These are phyloP conservation scores for Junonia oenone DNA, from an alignment of 2,888 invertebrate species.

Conservation along the genomic window DNA sequence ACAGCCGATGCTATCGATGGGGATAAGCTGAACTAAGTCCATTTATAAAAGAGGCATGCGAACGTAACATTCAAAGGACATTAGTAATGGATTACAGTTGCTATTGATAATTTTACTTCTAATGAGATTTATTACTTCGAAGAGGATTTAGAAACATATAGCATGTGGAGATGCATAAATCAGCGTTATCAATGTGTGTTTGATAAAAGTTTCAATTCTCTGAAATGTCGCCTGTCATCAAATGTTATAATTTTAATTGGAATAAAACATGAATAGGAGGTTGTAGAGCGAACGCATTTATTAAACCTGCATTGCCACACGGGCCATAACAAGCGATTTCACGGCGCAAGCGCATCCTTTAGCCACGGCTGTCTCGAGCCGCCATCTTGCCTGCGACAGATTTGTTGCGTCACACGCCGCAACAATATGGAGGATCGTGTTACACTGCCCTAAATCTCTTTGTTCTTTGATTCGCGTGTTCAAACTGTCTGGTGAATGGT, in stretches of 20 bases:
- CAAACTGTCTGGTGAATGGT: constrained; percentile 39
- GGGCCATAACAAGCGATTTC: constrained; percentile 65
- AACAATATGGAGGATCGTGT: constrained; percentile 66
- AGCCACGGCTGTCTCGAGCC: constrained; percentile 69
- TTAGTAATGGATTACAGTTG: constrained; percentile 12
- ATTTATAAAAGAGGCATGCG: constrained; percentile 30
- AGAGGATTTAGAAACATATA: background rate
- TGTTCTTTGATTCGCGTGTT: constrained; percentile 59
- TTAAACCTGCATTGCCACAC: constrained; percentile 32
- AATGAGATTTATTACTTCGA: constrained; percentile 7
- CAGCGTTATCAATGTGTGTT: background rate
- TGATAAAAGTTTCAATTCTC: background rate
- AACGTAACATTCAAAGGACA: constrained; percentile 27
- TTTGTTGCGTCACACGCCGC: constrained; percentile 59
- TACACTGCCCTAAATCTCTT: constrained; percentile 71
- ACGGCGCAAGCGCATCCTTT: constrained; percentile 72
- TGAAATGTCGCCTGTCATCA: background rate
- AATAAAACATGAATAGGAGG: constrained; percentile 20
- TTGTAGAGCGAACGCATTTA: constrained; percentile 30
- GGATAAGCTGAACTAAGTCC: constrained; percentile 31
- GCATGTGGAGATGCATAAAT: background rate
- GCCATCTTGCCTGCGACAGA: constrained; percentile 62
- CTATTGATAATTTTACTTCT: constrained; percentile 20
- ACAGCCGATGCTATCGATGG: constrained; percentile 34
- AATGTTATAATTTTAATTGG: constrained; percentile 25